Conservation (phyloP, 1,140 invertebrate genomes). For the Drosophila ercepeae region DNA sequence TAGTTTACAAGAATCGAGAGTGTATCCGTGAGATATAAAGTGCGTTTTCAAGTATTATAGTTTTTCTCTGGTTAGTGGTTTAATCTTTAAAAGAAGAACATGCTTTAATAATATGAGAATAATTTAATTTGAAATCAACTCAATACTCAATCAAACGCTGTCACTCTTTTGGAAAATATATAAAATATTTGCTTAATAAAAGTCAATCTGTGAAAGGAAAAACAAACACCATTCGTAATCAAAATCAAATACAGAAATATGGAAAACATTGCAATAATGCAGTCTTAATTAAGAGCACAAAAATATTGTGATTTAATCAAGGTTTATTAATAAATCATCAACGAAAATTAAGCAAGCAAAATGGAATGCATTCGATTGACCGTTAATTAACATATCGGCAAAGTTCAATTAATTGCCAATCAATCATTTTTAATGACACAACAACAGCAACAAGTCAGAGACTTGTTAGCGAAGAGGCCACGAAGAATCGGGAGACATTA, state of each 20-base stretch:
- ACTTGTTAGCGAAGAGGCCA: slow-evolving; percentile 34
- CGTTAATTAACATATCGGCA: slow-evolving; percentile 74
- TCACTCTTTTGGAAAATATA: too few species aligned
- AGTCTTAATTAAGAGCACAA: slow-evolving; percentile 13
- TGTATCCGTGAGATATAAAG: not conserved
- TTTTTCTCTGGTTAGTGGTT: not conserved
- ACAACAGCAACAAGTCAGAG: slow-evolving; percentile 29
- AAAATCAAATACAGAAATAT: slow-evolving; percentile 3
- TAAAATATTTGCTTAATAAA: slow-evolving; percentile 28
- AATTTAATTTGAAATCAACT: too few species aligned
- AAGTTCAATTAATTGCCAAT: slow-evolving; percentile 79
- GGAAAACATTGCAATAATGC: slow-evolving; percentile 5
- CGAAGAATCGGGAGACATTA: slow-evolving; percentile 70
- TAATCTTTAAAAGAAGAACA: too few species aligned
- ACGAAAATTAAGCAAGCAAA: slow-evolving; percentile 14
- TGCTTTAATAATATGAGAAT: too few species aligned
- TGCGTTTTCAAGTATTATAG: not conserved
- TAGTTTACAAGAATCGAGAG: slow-evolving; percentile 17
- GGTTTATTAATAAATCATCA: slow-evolving; percentile 34
- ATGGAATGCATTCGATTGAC: slow-evolving; percentile 51
- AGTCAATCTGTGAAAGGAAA: slow-evolving; percentile 11
- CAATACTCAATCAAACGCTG: too few species aligned
- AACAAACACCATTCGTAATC: slow-evolving; percentile 2
- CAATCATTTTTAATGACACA: slow-evolving; percentile 82
- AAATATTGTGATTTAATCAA: slow-evolving; percentile 24